phyloP scores from a whole-genome alignment of 2,113 vertebrate species.

The Sapayoa aenigma region DNA sequence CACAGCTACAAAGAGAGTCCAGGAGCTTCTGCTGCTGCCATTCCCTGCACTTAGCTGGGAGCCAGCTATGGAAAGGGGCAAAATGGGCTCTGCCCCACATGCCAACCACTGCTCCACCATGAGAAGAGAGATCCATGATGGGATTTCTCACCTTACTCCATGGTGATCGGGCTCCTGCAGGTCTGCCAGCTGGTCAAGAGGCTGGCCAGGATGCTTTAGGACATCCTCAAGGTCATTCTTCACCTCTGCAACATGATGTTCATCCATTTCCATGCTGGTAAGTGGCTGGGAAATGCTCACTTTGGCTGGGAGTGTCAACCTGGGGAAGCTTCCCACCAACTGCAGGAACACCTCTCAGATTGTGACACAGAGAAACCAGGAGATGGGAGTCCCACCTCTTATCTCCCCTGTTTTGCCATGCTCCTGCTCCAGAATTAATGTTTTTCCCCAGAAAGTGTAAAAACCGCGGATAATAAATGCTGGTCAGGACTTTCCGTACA shows the following conservation, averaged over 20 bases:
- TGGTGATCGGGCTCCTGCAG: not conserved
- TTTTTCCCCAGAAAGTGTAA: not conserved
- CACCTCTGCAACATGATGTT: not conserved
- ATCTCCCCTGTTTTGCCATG: not conserved
- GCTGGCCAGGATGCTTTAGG: not conserved
- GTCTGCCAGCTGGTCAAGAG: not conserved
- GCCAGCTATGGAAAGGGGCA: not conserved
- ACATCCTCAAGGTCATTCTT: not conserved
- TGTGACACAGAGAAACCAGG: not conserved
- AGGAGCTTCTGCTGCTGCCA: not conserved
- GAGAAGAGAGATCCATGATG: not conserved
- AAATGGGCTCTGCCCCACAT: not conserved
- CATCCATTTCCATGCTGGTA: conserved; percentile 31
- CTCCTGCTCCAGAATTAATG: not conserved
- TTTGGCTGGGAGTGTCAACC: fast-evolving
- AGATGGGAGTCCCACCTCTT: not conserved
- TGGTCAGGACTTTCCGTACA: not conserved
- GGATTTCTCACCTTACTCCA: not conserved
- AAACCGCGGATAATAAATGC: not conserved
- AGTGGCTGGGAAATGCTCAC: not conserved
- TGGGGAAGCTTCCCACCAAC: not conserved
- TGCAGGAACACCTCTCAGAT: not conserved
- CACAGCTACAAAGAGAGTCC: not conserved
- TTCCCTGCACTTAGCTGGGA: not conserved
- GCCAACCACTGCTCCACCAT: not conserved